These are phyloP conservation scores for Xenops minutus DNA, from an alignment of 2,797 vertebrate genomes.

Conservation along the genomic window DNA sequence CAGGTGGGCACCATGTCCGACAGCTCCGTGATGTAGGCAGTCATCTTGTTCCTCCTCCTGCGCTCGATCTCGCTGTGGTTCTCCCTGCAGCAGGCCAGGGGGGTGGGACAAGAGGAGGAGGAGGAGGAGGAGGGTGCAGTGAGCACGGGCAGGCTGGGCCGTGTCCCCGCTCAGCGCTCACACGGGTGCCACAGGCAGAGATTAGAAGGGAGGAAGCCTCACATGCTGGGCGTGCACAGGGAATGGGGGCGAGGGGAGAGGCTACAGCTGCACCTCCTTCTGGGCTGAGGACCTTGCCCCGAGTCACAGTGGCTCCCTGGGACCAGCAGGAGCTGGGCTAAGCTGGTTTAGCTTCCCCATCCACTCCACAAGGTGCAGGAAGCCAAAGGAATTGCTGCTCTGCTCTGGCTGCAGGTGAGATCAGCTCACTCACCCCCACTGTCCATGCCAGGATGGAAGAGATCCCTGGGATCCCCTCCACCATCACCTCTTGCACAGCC, in stretches of 20 bases:
- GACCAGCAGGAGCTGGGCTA: neutral
- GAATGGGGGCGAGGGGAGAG: conserved; percentile 17
- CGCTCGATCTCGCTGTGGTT: conserved; percentile 98
- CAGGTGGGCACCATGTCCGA: conserved; percentile 99
- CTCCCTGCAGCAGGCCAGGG: conserved; percentile 78
- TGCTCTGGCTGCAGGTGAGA: neutral
- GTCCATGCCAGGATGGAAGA: rapidly evolving
- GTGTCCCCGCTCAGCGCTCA: neutral
- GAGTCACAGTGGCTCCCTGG: neutral
- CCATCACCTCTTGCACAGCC: neutral
- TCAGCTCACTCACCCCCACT: too few species aligned
- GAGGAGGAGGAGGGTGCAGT: neutral
- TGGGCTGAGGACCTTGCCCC: neutral
- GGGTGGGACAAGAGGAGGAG: neutral
- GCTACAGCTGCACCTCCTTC: neutral
- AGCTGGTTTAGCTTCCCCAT: neutral
- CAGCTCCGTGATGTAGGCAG: conserved; percentile 96
- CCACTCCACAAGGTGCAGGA: rapidly evolving
- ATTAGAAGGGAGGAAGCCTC: neutral
- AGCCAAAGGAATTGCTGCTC: neutral
- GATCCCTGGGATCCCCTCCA: neutral
- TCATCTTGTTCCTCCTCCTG: conserved; percentile 96
- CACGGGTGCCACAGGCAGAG: neutral
- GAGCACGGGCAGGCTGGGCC: neutral
- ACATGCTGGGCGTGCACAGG: conserved; percentile 70